These are phyloP conservation scores for Drosophila maculinotata DNA, from an alignment of 2,888 invertebrate genomes.

Conservation along the genomic window DNA sequence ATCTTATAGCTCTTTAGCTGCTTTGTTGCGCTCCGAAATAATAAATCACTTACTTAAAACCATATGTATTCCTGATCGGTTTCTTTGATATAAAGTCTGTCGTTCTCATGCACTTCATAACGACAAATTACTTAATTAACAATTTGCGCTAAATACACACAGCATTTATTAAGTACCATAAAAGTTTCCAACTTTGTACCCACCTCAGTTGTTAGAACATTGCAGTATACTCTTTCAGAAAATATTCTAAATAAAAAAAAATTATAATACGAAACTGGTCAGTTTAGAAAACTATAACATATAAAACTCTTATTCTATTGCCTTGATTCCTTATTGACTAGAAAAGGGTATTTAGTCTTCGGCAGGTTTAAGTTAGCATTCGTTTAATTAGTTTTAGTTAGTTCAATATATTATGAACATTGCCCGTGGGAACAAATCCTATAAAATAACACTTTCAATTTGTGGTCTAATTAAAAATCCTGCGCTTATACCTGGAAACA, in stretches of 20 bases:
- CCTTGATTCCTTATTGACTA: neutral
- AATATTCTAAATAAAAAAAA: neutral
- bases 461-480: constrained; percentile 2
- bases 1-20: constrained; percentile 18
- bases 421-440: constrained; percentile 38
- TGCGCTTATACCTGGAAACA: constrained; percentile 2
- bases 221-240: neutral
- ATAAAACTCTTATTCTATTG: too few species aligned
- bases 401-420: constrained; percentile 25
- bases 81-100: constrained; percentile 43
- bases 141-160: constrained; percentile 27
- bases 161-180: constrained; percentile 6
- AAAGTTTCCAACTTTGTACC: constrained; percentile 10
- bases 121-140: constrained; percentile 30
- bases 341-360: constrained; percentile 2
- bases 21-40: constrained; percentile 26
- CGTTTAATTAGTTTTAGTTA: constrained; percentile 28
- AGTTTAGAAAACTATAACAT: neutral
- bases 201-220: constrained; percentile 3
- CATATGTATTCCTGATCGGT: constrained; percentile 50
- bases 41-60: constrained; percentile 41
- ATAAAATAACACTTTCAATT: neutral
- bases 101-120: constrained; percentile 18
- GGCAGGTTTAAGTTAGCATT: neutral
- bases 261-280: neutral